Evolutionary conservation across 2,888 invertebrate genomes (phyloP).

Genomic region (Eupsilia transversa): DNA sequence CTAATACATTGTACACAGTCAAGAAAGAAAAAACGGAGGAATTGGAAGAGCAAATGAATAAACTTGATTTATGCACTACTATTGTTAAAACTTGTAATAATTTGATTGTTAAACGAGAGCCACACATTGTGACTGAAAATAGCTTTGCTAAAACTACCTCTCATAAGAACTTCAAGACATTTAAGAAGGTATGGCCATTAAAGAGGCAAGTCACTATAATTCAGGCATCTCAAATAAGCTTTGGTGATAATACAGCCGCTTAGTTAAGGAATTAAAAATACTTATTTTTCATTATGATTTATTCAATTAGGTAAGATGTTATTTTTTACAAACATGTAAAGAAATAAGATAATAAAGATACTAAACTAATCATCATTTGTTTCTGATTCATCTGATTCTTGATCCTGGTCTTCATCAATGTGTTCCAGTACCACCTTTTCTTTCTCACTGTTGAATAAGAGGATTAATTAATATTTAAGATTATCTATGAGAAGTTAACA

Average conservation of each 20-base stretch:
- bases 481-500: not conserved
- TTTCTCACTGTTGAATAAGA: slow-evolving; percentile 63
- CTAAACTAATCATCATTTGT: slow-evolving; percentile 50
- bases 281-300: slow-evolving; percentile 41
- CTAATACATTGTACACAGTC: slow-evolving; percentile 57
- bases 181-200: slow-evolving; percentile 87
- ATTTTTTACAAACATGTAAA: slow-evolving; percentile 63
- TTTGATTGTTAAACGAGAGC: slow-evolving; percentile 84
- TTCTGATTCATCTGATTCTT: slow-evolving; percentile 55
- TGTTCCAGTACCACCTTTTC: slow-evolving; percentile 22
- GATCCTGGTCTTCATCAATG: slow-evolving; percentile 38
- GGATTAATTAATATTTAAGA: not conserved
- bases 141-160: slow-evolving; percentile 60
- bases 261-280: slow-evolving; percentile 39
- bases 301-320: slow-evolving; percentile 56
- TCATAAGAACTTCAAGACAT: slow-evolving; percentile 85
- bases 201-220: slow-evolving; percentile 80
- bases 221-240: slow-evolving; percentile 71
- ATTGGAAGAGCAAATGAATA: slow-evolving; percentile 80
- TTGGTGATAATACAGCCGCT: slow-evolving; percentile 48
- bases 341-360: slow-evolving; percentile 51
- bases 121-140: slow-evolving; percentile 69
- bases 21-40: slow-evolving; percentile 80
- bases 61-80: slow-evolving; percentile 82
- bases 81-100: slow-evolving; percentile 79